These are phyloP conservation scores for Lasioglossum figueresi DNA, from an alignment of 2,888 invertebrate species.

Conservation along the genomic window DNA sequence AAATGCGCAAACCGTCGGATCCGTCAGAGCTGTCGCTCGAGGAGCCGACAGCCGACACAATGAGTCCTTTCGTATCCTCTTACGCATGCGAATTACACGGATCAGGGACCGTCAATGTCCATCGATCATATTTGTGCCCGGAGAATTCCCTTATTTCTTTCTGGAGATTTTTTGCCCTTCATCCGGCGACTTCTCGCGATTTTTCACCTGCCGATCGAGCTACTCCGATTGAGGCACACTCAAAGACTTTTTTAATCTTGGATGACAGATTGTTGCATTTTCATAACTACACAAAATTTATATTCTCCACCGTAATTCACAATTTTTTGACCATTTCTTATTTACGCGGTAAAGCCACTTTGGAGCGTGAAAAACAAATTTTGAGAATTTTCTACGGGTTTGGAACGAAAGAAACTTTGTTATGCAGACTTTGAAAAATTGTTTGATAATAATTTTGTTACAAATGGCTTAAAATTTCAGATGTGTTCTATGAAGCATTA, in stretches of 20 bases:
- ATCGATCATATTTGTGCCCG: slow-evolving; percentile 78
- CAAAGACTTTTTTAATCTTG: not conserved
- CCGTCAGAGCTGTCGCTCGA: slow-evolving; percentile 73
- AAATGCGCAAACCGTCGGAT: slow-evolving; percentile 75
- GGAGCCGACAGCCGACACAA: slow-evolving; percentile 76
- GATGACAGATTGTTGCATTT: not conserved
- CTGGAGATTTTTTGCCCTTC: not conserved
- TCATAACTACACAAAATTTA: not conserved
- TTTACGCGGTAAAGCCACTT: not conserved
- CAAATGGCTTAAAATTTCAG: too few relatives aligned
- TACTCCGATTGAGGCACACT: not conserved
- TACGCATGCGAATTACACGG: slow-evolving; percentile 79
- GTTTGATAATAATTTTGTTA: too few relatives aligned
- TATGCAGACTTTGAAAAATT: too few relatives aligned
- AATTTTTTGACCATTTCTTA: not conserved
- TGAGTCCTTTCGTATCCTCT: slow-evolving; percentile 70
- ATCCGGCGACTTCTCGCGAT: not conserved
- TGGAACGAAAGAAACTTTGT: too few relatives aligned
- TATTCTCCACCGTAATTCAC: not conserved
- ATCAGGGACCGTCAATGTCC: slow-evolving; percentile 80
- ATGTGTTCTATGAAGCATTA: too few relatives aligned
- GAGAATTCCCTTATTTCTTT: slow-evolving; percentile 8
- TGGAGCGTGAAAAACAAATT: not conserved
- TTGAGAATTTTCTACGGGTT: too few relatives aligned
- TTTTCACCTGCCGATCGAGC: slow-evolving; percentile 1